Conservation (phyloP, 1,140 invertebrate genomes). For the Nixonia krombeini region DNA sequence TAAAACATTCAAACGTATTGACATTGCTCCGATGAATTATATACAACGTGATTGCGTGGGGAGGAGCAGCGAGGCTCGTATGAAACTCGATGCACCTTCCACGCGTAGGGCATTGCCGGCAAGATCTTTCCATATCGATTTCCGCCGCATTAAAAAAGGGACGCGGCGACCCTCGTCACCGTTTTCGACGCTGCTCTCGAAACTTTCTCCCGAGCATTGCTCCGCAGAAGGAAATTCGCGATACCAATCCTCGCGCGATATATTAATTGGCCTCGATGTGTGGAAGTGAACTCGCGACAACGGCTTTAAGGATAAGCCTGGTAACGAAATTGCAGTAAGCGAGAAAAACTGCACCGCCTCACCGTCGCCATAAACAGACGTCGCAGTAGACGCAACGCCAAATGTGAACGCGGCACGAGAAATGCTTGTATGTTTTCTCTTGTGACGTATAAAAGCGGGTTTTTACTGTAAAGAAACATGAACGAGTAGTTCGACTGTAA, state of each 20-base stretch:
- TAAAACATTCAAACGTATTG: no score
- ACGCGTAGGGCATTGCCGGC: neutral
- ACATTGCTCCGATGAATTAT: no score
- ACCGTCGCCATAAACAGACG: no score
- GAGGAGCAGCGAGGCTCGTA: no score
- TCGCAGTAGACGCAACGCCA: neutral
- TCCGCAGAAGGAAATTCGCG: constrained; percentile 8
- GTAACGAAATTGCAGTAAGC: neutral
- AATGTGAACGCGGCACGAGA: neutral
- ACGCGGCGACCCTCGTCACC: constrained; percentile 6
- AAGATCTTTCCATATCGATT: constrained; percentile 10
- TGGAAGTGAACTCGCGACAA: neutral
- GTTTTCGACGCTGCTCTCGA: constrained; percentile 44
- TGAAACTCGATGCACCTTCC: no score
- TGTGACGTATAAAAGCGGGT: no score
- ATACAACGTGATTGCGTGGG: no score
- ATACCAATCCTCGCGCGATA: constrained; percentile 14
- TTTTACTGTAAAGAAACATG: no score
- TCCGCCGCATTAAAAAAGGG: neutral
- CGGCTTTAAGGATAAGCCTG: no score
- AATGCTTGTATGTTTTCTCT: no score
- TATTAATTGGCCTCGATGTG: neutral
- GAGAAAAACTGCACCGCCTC: neutral
- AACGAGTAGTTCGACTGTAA: no score
- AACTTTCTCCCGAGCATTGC: constrained; percentile 46